Conservation (phyloP, 2,113 vertebrate species). For the Odontophorus gujanensis region DNA sequence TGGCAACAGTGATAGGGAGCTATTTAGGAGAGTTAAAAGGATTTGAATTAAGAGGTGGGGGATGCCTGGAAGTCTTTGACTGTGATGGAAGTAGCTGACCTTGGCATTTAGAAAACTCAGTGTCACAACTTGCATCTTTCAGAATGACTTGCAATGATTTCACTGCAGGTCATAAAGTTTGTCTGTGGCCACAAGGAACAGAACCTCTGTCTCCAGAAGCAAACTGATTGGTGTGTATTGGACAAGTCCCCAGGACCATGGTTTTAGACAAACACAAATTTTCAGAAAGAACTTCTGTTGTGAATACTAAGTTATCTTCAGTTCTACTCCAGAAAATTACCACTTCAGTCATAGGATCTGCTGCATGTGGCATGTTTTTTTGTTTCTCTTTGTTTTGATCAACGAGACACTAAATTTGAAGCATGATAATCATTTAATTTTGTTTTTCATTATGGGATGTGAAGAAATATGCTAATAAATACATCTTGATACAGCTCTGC, state of each 20-base stretch:
- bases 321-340: neutral
- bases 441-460: neutral
- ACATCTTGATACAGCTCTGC: neutral
- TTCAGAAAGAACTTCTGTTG: neutral
- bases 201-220: neutral
- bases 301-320: neutral
- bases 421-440: neutral
- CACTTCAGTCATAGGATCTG: neutral
- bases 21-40: neutral
- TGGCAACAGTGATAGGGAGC: neutral
- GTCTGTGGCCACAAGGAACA: neutral
- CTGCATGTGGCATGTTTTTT: neutral
- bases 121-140: neutral
- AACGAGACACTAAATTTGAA: neutral
- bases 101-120: neutral
- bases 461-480: neutral
- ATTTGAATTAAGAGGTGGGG: neutral
- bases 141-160: neutral
- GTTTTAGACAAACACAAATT: neutral
- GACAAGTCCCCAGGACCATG: accelerated
- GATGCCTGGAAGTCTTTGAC: neutral
- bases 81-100: neutral
- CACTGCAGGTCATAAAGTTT: neutral
- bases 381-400: neutral
- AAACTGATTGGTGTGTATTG: neutral